Evolutionary conservation across 92 coral and sea anemone genomes (phyloP).

Genomic region (Porites evermanni): DNA sequence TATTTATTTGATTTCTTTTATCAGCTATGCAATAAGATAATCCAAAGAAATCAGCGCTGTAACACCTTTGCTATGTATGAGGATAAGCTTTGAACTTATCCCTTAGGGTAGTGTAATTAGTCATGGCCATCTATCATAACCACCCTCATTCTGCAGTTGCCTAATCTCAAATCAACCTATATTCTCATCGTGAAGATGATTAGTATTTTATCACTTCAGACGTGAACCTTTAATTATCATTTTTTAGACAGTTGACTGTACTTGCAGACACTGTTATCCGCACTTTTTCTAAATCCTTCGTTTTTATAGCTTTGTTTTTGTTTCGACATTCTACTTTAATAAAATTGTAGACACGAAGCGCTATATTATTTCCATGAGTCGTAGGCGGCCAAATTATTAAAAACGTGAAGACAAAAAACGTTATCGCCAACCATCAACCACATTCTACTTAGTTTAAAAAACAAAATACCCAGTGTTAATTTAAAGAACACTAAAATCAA

Average conservation of each 20-base stretch:
- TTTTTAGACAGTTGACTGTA: conserved; percentile 2
- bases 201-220: neutral
- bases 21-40: neutral
- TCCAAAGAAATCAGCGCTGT: neutral
- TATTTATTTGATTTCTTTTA: conserved; percentile 21
- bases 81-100: neutral
- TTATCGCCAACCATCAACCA: too few relatives aligned
- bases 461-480: too few relatives aligned
- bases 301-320: too few relatives aligned
- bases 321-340: too few relatives aligned
- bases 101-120: neutral
- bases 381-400: too few relatives aligned
- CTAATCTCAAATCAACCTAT: neutral
- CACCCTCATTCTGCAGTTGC: neutral
- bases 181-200: neutral
- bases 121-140: neutral
- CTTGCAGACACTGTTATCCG: neutral
- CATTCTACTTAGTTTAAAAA: too few relatives aligned
- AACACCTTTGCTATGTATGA: neutral
- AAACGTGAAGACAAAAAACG: too few relatives aligned
- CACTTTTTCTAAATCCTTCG: neutral
- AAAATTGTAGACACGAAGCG: too few relatives aligned
- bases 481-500: too few relatives aligned
- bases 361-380: too few relatives aligned
- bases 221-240: conserved; percentile 6